phyloP scores from a whole-genome alignment of 2,113 vertebrate species.

The Pelvicachromis taeniatus region DNA sequence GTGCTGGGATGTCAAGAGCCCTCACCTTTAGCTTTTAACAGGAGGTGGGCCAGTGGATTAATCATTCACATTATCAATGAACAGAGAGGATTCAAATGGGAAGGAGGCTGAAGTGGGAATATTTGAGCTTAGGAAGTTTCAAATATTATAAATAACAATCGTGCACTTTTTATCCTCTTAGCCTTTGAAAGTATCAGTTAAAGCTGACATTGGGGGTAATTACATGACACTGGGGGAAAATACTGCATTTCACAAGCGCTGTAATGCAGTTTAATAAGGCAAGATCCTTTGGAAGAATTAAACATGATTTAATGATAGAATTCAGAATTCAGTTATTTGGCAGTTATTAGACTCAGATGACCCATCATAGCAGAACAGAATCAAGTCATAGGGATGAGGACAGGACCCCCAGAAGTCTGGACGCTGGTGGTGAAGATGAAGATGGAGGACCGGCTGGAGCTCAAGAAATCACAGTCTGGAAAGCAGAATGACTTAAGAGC shows the following conservation, averaged over 20 bases:
- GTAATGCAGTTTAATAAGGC: not conserved
- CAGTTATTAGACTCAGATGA: not conserved
- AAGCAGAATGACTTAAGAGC: not conserved
- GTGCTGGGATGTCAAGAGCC: conserved; percentile 33
- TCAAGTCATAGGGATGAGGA: not conserved
- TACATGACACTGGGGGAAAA: not conserved
- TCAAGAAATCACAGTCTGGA: not conserved
- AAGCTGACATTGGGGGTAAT: not conserved
- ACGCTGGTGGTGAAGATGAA: not conserved
- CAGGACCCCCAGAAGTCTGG: not conserved
- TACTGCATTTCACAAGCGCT: not conserved
- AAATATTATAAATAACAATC: not conserved
- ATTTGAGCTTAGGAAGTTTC: not conserved
- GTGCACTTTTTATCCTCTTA: not conserved
- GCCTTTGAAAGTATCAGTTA: not conserved
- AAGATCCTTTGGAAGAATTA: not conserved
- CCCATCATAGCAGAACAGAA: not conserved
- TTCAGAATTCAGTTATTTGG: not conserved
- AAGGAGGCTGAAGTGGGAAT: not conserved
- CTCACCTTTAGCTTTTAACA: conserved; percentile 45
- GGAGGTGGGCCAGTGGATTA: conserved; percentile 9
- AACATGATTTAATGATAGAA: not conserved
- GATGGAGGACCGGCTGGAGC: not conserved
- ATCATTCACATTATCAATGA: conserved; percentile 18
- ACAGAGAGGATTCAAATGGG: not conserved